phyloP scores from a whole-genome alignment of 2,797 vertebrate species.

The Fundulus diaphanus region DNA sequence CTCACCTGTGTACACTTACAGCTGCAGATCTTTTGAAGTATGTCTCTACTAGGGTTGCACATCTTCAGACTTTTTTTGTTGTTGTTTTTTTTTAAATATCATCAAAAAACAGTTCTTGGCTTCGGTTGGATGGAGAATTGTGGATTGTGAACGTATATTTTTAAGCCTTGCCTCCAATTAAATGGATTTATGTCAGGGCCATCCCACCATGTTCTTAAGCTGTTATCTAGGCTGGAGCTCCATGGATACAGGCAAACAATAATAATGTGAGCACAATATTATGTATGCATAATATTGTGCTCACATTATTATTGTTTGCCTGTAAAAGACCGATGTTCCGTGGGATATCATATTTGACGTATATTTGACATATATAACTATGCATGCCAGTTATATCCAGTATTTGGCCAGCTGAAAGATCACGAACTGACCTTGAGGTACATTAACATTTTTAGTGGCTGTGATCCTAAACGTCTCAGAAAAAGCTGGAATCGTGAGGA shows the following conservation, averaged over 20 bases:
- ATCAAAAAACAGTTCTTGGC: not conserved
- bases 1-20: slow-evolving; percentile 19
- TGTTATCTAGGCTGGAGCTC: not conserved
- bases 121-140: not conserved
- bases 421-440: not conserved
- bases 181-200: not conserved
- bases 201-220: not conserved
- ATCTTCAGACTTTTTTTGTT: not conserved
- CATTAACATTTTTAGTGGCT: not conserved
- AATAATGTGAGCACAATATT: not conserved
- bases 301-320: not conserved
- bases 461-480: too few relatives aligned
- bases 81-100: not conserved
- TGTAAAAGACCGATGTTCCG: not conserved
- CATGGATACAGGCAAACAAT: not conserved
- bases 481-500: too few relatives aligned
- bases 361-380: not conserved
- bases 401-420: not conserved
- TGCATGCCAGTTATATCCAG: not conserved
- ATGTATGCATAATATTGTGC: not conserved
- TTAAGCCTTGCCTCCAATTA: not conserved
- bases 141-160: not conserved
- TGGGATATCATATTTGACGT: not conserved
- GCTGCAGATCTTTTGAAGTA: not conserved
- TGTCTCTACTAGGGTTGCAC: not conserved